Percentiles rank a stretch among this genome's conserved stretches.
Conservation (phyloP, 2,797 vertebrate species). For the Chromobotia macracanthus region DNA sequence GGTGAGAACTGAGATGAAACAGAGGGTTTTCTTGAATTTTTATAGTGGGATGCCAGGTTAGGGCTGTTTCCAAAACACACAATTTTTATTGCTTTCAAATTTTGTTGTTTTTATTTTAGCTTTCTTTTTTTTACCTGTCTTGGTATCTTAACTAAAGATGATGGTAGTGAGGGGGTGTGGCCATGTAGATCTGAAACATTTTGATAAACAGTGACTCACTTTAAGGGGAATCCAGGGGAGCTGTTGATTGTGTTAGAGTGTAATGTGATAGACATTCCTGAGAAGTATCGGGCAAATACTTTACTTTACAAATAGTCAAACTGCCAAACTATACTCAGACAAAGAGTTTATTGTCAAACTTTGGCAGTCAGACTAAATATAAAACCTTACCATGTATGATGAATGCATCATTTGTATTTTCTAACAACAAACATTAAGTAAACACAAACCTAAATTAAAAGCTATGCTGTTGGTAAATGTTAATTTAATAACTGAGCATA, state of each 20-base stretch:
- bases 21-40: slow-evolving; percentile 59
- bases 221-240: slow-evolving; percentile 34
- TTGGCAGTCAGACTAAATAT: too few relatives aligned
- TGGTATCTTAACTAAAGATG: slow-evolving; percentile 28
- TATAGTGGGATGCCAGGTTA: slow-evolving; percentile 58
- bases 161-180: slow-evolving; percentile 20
- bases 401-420: too few relatives aligned
- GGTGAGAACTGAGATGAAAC: slow-evolving; percentile 57
- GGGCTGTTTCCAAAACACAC: slow-evolving; percentile 29
- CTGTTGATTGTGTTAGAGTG: slow-evolving; percentile 62
- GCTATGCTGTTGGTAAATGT: too few relatives aligned
- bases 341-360: too few relatives aligned
- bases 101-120: background rate
- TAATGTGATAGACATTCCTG: slow-evolving; percentile 69
- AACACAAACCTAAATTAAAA: too few relatives aligned
- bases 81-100: slow-evolving; percentile 22
- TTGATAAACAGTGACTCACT: slow-evolving; percentile 20
- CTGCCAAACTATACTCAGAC: too few relatives aligned
- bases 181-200: background rate
- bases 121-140: background rate
- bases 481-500: too few relatives aligned
- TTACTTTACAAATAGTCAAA: too few relatives aligned
- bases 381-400: too few relatives aligned
- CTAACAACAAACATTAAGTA: too few relatives aligned
- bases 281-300: slow-evolving; percentile 62